phyloP scores from a whole-genome alignment of 2,797 vertebrate species.

The Choloepus didactylus region DNA sequence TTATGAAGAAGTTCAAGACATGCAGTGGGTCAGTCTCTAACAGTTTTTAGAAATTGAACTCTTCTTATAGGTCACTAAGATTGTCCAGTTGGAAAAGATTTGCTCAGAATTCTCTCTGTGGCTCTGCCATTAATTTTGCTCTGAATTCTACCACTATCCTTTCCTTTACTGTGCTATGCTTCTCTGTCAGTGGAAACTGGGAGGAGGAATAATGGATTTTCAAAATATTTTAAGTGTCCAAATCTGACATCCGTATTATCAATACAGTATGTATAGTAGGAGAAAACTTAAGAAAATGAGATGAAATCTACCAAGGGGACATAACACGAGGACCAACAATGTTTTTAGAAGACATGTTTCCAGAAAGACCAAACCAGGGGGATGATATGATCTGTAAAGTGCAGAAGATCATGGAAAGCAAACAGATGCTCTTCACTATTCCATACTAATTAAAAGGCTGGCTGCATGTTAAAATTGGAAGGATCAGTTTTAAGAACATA shows the following conservation, averaged over 20 bases:
- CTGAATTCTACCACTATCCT: not conserved
- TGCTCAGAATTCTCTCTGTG: not conserved
- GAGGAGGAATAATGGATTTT: not conserved
- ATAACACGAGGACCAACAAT: not conserved
- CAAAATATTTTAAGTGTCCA: not conserved
- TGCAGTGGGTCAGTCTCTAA: not conserved
- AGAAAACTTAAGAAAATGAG: not conserved
- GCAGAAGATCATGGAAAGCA: not conserved
- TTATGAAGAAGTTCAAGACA: slow-evolving; percentile 19
- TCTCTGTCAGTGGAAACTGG: not conserved
- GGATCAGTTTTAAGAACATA: not conserved
- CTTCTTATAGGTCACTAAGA: not conserved
- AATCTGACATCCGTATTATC: slow-evolving; percentile 22
- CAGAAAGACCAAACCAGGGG: not conserved
- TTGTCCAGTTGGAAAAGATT: not conserved
- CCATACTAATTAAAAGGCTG: not conserved
- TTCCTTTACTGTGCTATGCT: not conserved
- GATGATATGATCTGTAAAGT: not conserved
- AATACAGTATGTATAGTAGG: not conserved
- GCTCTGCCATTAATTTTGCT: not conserved
- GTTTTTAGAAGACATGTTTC: not conserved
- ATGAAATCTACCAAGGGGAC: not conserved
- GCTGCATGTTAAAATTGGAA: not conserved
- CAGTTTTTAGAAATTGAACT: not conserved
- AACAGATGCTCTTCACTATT: not conserved